Percentiles rank a stretch among this genome's conserved stretches.
phyloP scores from a whole-genome alignment of 2,888 invertebrate species.

The Stratiomys singularior region DNA sequence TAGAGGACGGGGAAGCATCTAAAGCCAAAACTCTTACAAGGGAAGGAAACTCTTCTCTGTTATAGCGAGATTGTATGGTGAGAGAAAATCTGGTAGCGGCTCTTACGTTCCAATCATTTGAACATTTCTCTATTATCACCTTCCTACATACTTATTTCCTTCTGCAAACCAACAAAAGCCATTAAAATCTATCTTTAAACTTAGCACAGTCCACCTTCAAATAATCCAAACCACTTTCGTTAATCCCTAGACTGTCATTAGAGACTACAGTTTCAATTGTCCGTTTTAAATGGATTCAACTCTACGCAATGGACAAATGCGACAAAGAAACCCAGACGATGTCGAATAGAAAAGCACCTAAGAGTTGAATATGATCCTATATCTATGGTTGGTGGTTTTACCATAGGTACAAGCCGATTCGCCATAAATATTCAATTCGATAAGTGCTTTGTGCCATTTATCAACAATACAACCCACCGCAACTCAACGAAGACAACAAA shows the following conservation, averaged over 20 bases:
- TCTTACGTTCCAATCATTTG: too few relatives aligned
- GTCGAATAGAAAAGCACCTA: not conserved
- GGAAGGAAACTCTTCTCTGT: too few relatives aligned
- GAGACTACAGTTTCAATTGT: not conserved
- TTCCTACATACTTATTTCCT: too few relatives aligned
- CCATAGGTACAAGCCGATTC: slow-evolving; percentile 22
- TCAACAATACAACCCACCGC: slow-evolving; percentile 49
- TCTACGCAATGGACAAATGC: not conserved
- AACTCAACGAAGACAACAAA: not conserved
- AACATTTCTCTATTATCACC: too few relatives aligned
- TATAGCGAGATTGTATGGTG: too few relatives aligned
- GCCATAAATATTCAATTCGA: slow-evolving; percentile 53
- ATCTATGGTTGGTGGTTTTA: not conserved
- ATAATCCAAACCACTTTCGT: not conserved
- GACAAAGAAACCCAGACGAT: not conserved
- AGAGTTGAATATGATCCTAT: not conserved
- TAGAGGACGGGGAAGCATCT: too few relatives aligned
- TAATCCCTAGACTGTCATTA: slow-evolving; percentile 8
- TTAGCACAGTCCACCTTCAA: not conserved
- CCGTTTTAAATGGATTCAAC: not conserved
- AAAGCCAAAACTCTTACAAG: too few relatives aligned
- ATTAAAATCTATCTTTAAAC: not conserved
- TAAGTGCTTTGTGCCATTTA: slow-evolving; percentile 55
- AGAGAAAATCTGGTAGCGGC: too few relatives aligned
- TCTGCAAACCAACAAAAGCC: too few relatives aligned